A percentile compares a stretch with the other conserved stretches of the same genome.
These are phyloP conservation scores for Sinocyclocheilus grahami DNA, from an alignment of 2,113 vertebrate species.

Conservation along the genomic window DNA sequence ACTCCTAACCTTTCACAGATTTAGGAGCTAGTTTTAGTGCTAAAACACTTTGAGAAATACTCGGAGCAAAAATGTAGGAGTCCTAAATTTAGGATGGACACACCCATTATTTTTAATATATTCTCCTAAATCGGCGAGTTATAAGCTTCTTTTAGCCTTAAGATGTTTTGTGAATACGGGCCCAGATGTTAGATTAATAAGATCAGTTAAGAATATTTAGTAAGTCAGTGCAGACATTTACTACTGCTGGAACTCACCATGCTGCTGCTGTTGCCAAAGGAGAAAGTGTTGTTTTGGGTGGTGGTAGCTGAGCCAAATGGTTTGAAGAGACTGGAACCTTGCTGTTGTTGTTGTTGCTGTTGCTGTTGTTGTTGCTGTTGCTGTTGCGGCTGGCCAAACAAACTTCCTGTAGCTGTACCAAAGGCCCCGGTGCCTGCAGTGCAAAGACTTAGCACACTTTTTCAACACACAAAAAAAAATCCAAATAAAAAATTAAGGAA, in stretches of 20 bases:
- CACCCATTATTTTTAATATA: too few relatives aligned
- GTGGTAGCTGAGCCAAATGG: slow-evolving; percentile 89
- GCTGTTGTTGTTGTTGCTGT: slow-evolving; percentile 53
- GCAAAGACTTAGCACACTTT: not conserved
- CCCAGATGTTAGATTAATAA: not conserved
- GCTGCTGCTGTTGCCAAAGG: slow-evolving; percentile 86
- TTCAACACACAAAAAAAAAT: not conserved
- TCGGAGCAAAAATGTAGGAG: too few relatives aligned
- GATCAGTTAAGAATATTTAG: not conserved
- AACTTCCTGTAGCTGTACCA: slow-evolving; percentile 79
- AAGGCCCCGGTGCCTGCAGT: slow-evolving; percentile 80
- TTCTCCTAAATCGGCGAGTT: too few relatives aligned
- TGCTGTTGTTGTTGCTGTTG: slow-evolving; percentile 57
- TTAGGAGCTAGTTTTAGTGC: too few relatives aligned
- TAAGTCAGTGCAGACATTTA: not conserved
- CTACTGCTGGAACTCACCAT: slow-evolving; percentile 78
- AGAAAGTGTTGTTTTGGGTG: slow-evolving; percentile 85
- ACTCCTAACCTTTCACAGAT: too few relatives aligned
- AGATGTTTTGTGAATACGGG: too few relatives aligned
- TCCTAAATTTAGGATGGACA: too few relatives aligned
- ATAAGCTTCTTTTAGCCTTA: too few relatives aligned
- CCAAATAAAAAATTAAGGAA: not conserved
- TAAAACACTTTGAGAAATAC: too few relatives aligned
- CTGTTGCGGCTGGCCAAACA: slow-evolving; percentile 79
- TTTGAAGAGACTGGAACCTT: slow-evolving; percentile 84